Percentiles rank a stretch among this genome's conserved stretches.
phyloP scores from a whole-genome alignment of 2,888 invertebrate genomes.

The Andrena marginata region DNA sequence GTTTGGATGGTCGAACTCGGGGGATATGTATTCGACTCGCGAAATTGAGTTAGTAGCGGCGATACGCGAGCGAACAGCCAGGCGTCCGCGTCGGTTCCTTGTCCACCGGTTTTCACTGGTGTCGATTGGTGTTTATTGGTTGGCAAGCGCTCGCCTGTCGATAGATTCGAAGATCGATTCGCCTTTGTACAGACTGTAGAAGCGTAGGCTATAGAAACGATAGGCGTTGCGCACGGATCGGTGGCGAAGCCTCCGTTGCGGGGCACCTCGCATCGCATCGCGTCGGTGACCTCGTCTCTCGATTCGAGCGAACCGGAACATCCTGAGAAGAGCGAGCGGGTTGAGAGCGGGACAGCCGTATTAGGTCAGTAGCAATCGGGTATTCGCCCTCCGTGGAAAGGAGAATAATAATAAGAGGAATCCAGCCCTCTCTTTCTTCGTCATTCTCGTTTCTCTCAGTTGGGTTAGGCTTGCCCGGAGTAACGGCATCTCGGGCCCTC shows the following conservation, averaged over 20 bases:
- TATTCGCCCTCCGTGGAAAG: slow-evolving; percentile 56
- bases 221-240: not conserved
- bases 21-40: not conserved
- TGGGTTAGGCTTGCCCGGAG: slow-evolving; percentile 73
- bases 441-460: slow-evolving; percentile 54
- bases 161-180: not conserved
- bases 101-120: not conserved
- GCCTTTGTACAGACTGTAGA: too few species aligned
- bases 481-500: slow-evolving; percentile 69
- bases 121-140: not conserved
- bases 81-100: not conserved
- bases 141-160: not conserved
- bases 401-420: slow-evolving; percentile 57
- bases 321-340: not conserved
- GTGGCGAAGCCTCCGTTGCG: not conserved
- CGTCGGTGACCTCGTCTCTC: slow-evolving; percentile 9
- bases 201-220: too few species aligned
- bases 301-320: slow-evolving; percentile 1
- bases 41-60: not conserved
- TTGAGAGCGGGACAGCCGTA: slow-evolving; percentile 42
- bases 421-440: slow-evolving; percentile 33
- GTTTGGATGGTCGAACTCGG: not conserved
- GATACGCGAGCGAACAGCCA: too few species aligned
- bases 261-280: not conserved
- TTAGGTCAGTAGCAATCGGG: slow-evolving; percentile 70